These are phyloP conservation scores for Zaprionus camerounensis DNA, from an alignment of 1,140 invertebrate genomes.

Conservation along the genomic window DNA sequence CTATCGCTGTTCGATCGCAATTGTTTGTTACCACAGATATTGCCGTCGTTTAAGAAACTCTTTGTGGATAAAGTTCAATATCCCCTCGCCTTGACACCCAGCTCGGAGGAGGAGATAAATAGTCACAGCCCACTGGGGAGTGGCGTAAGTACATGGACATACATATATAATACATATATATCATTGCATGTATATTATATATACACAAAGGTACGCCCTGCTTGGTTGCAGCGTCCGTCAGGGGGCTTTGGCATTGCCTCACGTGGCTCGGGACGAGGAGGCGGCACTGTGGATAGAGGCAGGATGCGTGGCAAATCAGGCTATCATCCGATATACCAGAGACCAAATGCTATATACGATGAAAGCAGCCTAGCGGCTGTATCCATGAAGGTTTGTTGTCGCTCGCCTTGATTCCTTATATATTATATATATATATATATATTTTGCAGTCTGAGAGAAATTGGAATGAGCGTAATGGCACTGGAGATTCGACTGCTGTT, in stretches of 20 bases:
- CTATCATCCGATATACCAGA: constrained; percentile 82
- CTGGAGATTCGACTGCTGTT: constrained; percentile 68
- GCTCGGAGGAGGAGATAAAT: constrained; percentile 90
- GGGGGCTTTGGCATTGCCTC: constrained; percentile 64
- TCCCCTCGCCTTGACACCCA: constrained; percentile 90
- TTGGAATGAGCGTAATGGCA: constrained; percentile 88
- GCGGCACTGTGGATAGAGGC: constrained; percentile 86
- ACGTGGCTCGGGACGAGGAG: constrained; percentile 85
- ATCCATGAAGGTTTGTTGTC: constrained; percentile 53
- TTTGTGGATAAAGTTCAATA: constrained; percentile 90
- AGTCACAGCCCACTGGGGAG: constrained; percentile 43
- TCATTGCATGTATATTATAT: not conserved
- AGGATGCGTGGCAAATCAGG: constrained; percentile 86
- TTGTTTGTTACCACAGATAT: constrained; percentile 88
- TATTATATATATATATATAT: not conserved
- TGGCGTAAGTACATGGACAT: constrained; percentile 45
- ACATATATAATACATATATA: not conserved
- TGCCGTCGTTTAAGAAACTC: constrained; percentile 88
- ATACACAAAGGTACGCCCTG: constrained; percentile 73
- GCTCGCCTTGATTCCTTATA: not conserved
- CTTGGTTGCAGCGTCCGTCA: constrained; percentile 86
- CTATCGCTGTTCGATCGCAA: constrained; percentile 91
- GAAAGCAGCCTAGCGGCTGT: constrained; percentile 49
- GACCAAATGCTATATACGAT: constrained; percentile 73
- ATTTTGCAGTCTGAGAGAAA: constrained; percentile 78